phyloP scores from a whole-genome alignment of 2,113 vertebrate genomes.

The Coregonus clupeaformis region DNA sequence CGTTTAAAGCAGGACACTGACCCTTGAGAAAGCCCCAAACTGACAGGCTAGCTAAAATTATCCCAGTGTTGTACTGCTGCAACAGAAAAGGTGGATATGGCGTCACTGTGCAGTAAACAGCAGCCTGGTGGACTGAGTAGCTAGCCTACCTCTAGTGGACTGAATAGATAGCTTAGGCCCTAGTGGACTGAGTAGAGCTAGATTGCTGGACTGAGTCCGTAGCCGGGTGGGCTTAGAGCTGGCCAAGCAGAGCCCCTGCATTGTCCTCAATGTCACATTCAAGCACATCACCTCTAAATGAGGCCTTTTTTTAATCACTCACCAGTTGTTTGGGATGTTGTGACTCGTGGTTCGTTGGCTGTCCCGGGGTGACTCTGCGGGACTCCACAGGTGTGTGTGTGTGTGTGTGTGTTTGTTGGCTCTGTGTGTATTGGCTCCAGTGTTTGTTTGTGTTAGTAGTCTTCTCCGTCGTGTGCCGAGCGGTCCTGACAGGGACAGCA shows the following conservation, averaged over 20 bases:
- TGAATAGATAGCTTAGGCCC: too few relatives aligned
- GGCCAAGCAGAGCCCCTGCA: slow-evolving; percentile 10
- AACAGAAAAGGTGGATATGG: slow-evolving; percentile 31
- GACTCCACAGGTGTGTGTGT: slow-evolving; percentile 23
- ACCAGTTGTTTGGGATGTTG: not conserved
- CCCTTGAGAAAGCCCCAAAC: not conserved
- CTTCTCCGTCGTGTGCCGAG: slow-evolving; percentile 3
- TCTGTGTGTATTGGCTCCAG: not conserved
- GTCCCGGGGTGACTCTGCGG: not conserved
- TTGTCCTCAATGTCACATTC: slow-evolving; percentile 10
- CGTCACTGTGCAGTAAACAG: slow-evolving; percentile 23
- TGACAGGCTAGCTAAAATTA: slow-evolving; percentile 36
- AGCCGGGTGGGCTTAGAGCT: not conserved
- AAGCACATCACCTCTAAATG: not conserved
- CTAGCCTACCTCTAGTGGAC: too few relatives aligned
- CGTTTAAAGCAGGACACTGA: slow-evolving; percentile 4
- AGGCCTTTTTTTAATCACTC: not conserved
- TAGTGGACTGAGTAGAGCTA: too few relatives aligned
- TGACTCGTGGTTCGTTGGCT: not conserved
- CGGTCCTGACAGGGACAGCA: not conserved
- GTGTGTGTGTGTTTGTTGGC: slow-evolving; percentile 8
- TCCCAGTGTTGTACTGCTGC: not conserved
- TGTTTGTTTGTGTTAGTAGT: not conserved
- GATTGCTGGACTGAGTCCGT: not conserved
- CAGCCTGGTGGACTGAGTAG: not conserved